A percentile compares a stretch with the other conserved stretches of the same genome.
Conservation (phyloP, 2,888 invertebrate species). For the Drosophila rellima region DNA sequence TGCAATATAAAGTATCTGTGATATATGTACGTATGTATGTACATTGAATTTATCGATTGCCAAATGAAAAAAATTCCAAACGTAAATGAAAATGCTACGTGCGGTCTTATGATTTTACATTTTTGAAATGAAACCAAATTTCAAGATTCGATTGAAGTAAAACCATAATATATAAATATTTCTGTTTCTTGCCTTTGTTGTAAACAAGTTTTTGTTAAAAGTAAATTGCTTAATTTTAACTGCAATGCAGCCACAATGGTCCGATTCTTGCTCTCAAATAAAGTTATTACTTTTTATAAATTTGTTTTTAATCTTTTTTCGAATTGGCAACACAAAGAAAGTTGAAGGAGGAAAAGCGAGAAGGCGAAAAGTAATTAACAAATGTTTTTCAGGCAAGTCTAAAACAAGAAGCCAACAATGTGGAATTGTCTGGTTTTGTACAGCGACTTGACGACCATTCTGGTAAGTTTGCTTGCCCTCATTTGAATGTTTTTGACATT, state of each 20-base stretch:
- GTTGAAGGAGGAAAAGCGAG: not conserved
- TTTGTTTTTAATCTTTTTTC: not conserved
- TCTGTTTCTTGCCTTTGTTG: not conserved
- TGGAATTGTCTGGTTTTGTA: constrained; percentile 4
- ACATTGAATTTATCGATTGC: not conserved
- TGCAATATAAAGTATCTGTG: no score
- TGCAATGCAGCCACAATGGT: constrained; percentile 34
- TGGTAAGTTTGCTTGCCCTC: constrained; percentile 2
- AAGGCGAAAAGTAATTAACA: constrained; percentile 71
- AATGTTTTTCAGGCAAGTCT: constrained; percentile 58
- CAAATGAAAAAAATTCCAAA: not conserved
- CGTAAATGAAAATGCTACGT: not conserved
- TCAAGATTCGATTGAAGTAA: not conserved
- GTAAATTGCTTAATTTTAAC: constrained; percentile 58
- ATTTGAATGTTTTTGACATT: constrained; percentile 68
- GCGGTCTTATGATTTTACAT: not conserved
- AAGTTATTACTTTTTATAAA: not conserved
- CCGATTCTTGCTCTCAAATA: not conserved
- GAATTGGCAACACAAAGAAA: not conserved
- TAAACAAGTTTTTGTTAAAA: constrained; percentile 34
- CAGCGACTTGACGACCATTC: constrained; percentile 8
- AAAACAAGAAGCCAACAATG: constrained; percentile 40
- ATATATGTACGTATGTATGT: no score
- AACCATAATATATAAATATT: not conserved
- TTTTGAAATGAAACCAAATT: not conserved